Conservation (phyloP, 2,888 invertebrate genomes). For the Cotesia congregata region DNA sequence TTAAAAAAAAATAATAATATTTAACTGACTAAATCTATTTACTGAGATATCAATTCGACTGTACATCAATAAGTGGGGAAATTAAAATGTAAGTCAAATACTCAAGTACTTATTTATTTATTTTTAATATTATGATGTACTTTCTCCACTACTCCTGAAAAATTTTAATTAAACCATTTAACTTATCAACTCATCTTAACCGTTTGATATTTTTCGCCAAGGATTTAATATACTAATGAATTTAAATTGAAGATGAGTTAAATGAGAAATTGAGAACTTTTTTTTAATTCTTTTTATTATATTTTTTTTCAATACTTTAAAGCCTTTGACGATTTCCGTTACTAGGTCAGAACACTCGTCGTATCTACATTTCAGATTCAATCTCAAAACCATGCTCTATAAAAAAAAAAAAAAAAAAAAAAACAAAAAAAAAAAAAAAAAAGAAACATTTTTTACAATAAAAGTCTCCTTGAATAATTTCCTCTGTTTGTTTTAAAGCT, state of each 20-base stretch:
- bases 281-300: slow-evolving; percentile 21
- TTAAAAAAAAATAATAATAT: too few relatives aligned
- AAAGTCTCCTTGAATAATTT: background rate
- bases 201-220: slow-evolving; percentile 13
- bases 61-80: too few relatives aligned
- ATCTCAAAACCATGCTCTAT: slow-evolving; percentile 18
- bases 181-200: background rate
- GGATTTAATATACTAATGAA: slow-evolving; percentile 45
- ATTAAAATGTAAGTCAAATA: slow-evolving; percentile 35
- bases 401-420: background rate
- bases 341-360: slow-evolving; percentile 32
- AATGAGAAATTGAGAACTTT: slow-evolving; percentile 18
- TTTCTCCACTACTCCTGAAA: too few relatives aligned
- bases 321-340: background rate
- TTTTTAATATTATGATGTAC: background rate
- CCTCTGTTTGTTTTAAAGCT: slow-evolving; percentile 9
- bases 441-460: background rate
- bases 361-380: slow-evolving; percentile 44
- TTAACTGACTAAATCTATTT: too few relatives aligned
- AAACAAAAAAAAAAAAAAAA: background rate
- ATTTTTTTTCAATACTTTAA: background rate
- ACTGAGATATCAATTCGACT: too few relatives aligned
- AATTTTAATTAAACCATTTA: background rate
- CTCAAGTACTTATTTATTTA: slow-evolving; percentile 10
- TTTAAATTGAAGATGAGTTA: slow-evolving; percentile 29